Evolutionary conservation across 1,140 invertebrate genomes (phyloP), one percentile per base, ranked within the genome.

Genomic region (Drosophila tropicalis): DNA sequence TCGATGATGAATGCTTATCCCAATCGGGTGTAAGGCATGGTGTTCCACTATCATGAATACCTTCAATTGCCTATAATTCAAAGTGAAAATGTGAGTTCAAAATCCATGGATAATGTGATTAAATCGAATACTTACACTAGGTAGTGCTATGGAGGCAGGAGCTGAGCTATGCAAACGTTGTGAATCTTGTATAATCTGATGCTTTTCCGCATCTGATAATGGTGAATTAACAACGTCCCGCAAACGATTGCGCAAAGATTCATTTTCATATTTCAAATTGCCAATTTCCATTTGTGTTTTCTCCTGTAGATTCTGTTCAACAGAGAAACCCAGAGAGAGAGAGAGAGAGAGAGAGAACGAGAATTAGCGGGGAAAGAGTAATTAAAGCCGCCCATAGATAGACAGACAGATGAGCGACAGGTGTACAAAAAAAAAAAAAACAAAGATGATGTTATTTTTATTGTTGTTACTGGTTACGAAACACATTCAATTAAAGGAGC

Each of bases 1-100:
- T 97, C 22, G 96, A 94, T 25, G 96, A 97, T 25, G 96, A 97
- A 87, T 97, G 96, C 90, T 97, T 97, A 83, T 97, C 97, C 97
- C 97, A 98, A 74, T 97, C 97, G 2, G 96, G 96, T 39, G 94
- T 94, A 62, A 93, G 93, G 40, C 94, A 94, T 15, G 95, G 93
- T 32, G 94, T 94, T 76, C 94, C 94, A 84, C 90, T 85, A 22
- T 89, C 44, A 51, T 51, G 44, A 4, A 51, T 66, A 25, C 57
- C 60, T 17, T 89, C 85, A 64, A 79, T 89, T 44, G 74, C 44
- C 84, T 87, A 61, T 0, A 2, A 44, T 6, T 15, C n/a, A 44
- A 7, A 44, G 41, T 15, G 36, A 58, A 19, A 32, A 17, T 58
- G 40, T 17, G 4, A 51, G 9, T 15, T 12, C 19, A 36, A 15